Conservation (phyloP, 2,797 vertebrate species). For the Notolabrus celidotus region DNA sequence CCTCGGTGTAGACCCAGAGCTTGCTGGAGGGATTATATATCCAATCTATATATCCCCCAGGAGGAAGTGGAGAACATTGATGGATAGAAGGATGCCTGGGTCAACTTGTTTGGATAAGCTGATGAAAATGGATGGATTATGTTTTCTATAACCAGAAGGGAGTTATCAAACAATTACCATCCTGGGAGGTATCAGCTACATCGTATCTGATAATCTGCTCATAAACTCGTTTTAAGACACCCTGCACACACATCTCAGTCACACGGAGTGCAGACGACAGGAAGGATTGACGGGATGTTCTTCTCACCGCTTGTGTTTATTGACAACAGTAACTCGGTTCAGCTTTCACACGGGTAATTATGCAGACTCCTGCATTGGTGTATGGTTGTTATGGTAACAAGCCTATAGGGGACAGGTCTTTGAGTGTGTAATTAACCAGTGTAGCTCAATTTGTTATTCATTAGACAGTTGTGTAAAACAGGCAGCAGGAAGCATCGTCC, state of each 20-base stretch:
- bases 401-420: slow-evolving; percentile 29
- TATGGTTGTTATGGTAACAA: slow-evolving; percentile 59
- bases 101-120: too few species aligned
- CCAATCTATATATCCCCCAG: too few species aligned
- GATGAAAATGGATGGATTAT: too few species aligned
- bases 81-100: too few species aligned
- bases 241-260: neutral
- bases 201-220: neutral
- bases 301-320: slow-evolving; percentile 6
- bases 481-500: neutral
- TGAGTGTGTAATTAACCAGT: slow-evolving; percentile 41
- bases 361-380: slow-evolving; percentile 10
- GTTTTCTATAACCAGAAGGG: too few species aligned
- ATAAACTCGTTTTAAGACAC: slow-evolving; percentile 2
- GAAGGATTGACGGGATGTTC: neutral
- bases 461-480: slow-evolving; percentile 48
- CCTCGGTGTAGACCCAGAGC: too few species aligned
- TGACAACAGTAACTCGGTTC: neutral
- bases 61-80: too few species aligned
- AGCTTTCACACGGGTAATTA: slow-evolving; percentile 18
- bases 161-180: slow-evolving; percentile 14
- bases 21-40: too few species aligned
- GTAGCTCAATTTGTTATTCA: slow-evolving; percentile 39
- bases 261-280: neutral
- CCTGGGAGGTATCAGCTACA: neutral